These are phyloP conservation scores for Standfussiana lucernea DNA, from an alignment of 2,888 invertebrate species.

Conservation along the genomic window DNA sequence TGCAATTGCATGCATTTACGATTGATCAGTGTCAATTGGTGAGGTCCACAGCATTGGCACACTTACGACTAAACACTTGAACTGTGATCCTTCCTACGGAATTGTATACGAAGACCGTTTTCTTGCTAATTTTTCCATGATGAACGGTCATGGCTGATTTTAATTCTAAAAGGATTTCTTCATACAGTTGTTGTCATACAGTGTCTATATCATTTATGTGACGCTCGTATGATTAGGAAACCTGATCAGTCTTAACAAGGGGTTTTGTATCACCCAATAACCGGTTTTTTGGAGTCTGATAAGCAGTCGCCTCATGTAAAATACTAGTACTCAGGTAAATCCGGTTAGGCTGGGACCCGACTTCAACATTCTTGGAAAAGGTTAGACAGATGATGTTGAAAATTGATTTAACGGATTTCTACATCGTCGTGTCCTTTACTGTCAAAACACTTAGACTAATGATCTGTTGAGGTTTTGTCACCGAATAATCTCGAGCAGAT, in stretches of 20 bases:
- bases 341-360: background rate
- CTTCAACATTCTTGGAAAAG: background rate
- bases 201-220: background rate
- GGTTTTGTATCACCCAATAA: background rate
- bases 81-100: conserved; percentile 28
- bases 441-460: background rate
- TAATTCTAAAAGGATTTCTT: background rate
- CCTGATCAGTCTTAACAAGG: background rate
- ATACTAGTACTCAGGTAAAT: background rate
- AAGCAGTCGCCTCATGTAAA: background rate
- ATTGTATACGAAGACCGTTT: conserved; percentile 16
- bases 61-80: conserved; percentile 26
- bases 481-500: background rate
- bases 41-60: conserved; percentile 37
- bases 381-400: background rate
- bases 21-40: conserved; percentile 59
- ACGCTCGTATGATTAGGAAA: background rate
- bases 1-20: conserved; percentile 51
- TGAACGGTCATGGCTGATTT: conserved; percentile 13
- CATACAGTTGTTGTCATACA: background rate
- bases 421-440: background rate
- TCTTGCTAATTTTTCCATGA: conserved; percentile 7
- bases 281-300: background rate
- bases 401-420: background rate
- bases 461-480: background rate